Evolutionary conservation across 2,888 invertebrate genomes (phyloP), one percentile per base, ranked within the genome.

Genomic region (Drosophila picticornis): DNA sequence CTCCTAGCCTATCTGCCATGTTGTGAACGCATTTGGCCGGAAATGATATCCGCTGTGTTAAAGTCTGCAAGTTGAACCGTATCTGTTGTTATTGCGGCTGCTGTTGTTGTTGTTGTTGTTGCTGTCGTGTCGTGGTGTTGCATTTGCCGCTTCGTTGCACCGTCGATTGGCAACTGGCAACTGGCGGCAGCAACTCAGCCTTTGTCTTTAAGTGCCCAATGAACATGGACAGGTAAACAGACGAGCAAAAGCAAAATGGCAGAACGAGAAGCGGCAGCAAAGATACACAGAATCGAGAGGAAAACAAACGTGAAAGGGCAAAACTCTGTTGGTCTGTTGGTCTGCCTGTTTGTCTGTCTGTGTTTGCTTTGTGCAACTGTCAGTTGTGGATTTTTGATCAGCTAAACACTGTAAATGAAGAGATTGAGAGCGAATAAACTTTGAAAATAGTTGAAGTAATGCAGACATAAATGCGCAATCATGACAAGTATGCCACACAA

Each of bases 141-240:
- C 90, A 90, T 90, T 85, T 85, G 68, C 88, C 84, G 88, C 90
- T 83, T 88, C 81, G 90, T 74, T 90, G 85, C 90, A 88, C 75
- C 58, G 76, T 53, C 83, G 85, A 84, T 87, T 84, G 58, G 82
- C 70, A 71, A 64, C 57, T 51, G 55, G 70, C 80, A 53, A 53
- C 32, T 53, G 70, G 83, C 80, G 68, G 68, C 63, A 56, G 56
- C 50, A 74, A 48, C 69, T 57, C 58, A 64, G 67, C 62, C 74
- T 79, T 79, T 84, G 84, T 75, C 90, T 84, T 88, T 72, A 90
- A 89, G 79, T 84, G 90, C 76, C 76, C 89, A 88, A 77, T 73
- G 87, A 80, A 69, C 84, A 81, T 58, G 70, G 59, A 77, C 80
- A 77, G 73, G 77, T 76, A 56, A 67, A 53, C 68, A 71, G 67